Evolutionary conservation across 53 echinoderm and acorn worm genomes (phyloP).

Genomic region (Apostichopus leukothele): DNA sequence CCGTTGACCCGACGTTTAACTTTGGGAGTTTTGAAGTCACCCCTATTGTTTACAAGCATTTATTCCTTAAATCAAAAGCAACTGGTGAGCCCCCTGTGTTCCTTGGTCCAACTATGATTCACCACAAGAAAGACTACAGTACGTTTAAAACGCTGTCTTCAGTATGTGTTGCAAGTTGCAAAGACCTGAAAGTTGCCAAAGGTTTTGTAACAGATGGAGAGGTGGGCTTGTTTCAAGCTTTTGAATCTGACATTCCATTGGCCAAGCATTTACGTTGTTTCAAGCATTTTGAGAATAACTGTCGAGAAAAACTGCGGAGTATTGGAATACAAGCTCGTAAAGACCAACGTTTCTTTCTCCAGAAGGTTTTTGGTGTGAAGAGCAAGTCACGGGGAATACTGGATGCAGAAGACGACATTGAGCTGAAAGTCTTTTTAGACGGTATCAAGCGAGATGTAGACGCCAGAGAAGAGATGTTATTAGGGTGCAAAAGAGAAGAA

Average conservation of each 20-base stretch:
- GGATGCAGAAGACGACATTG: too few relatives aligned
- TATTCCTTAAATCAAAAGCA: slow-evolving; percentile 26
- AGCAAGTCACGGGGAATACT: background rate
- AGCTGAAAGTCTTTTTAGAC: too few relatives aligned
- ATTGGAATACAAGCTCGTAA: background rate
- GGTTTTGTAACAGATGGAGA: slow-evolving; percentile 21
- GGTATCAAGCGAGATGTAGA: too few relatives aligned
- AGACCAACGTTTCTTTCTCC: background rate
- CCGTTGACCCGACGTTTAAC: slow-evolving; percentile 52
- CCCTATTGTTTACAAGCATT: slow-evolving; percentile 37
- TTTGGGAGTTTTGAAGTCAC: slow-evolving; percentile 46
- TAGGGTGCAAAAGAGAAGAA: too few relatives aligned
- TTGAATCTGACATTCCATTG: background rate
- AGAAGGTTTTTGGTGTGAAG: background rate
- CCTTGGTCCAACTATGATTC: slow-evolving; percentile 44
- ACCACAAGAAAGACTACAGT: slow-evolving; percentile 7
- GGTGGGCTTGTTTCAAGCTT: background rate
- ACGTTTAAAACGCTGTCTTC: background rate
- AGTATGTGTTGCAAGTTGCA: background rate
- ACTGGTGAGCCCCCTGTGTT: slow-evolving; percentile 13
- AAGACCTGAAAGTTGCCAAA: background rate
- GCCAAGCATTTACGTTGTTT: slow-evolving; percentile 32
- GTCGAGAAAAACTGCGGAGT: background rate
- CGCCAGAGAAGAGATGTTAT: too few relatives aligned
- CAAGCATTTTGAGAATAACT: slow-evolving; percentile 46